These are phyloP conservation scores for Melanostoma mellinum DNA, from an alignment of 2,888 invertebrate species.

Conservation along the genomic window DNA sequence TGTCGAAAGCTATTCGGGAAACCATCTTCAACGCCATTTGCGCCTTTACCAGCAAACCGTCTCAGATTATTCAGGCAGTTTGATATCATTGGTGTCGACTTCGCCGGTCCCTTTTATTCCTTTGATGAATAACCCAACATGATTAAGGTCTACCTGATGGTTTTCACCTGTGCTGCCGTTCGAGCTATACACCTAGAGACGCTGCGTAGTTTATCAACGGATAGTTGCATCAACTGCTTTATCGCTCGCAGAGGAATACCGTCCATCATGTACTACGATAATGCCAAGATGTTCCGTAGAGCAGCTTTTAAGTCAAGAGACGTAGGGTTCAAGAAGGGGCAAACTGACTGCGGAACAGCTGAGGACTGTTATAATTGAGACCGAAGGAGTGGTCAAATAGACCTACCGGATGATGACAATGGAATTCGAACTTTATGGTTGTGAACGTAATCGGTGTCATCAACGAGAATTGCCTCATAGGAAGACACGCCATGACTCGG, in stretches of 20 bases:
- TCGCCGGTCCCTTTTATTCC: slow-evolving; percentile 7
- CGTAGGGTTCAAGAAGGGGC: slow-evolving; percentile 1
- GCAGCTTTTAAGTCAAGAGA: background rate
- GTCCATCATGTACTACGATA: background rate
- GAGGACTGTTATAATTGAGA: slow-evolving; percentile 12
- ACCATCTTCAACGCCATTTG: slow-evolving; percentile 5
- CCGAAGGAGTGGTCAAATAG: slow-evolving; percentile 14
- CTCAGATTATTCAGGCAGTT: slow-evolving; percentile 15
- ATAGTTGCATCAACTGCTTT: slow-evolving; percentile 5
- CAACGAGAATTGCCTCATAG: no score
- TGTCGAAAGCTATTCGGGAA: slow-evolving; percentile 13
- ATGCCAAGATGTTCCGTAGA: slow-evolving; percentile 3
- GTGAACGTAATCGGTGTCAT: no score
- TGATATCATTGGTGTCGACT: slow-evolving; percentile 8
- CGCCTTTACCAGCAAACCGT: slow-evolving; percentile 14
- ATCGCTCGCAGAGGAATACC: background rate
- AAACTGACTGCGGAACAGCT: slow-evolving; percentile 10
- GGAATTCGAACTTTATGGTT: no score
- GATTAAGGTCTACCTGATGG: slow-evolving; percentile 8
- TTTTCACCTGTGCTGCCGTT: slow-evolving; percentile 21
- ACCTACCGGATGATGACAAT: no score
- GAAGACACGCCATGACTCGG: no score
- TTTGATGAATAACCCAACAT: slow-evolving; percentile 8
- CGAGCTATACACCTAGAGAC: slow-evolving; percentile 4
- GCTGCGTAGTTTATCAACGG: background rate